Base-by-base conservation (phyloP, 2,888 invertebrate species). In the Vanessa cardui region DNA sequence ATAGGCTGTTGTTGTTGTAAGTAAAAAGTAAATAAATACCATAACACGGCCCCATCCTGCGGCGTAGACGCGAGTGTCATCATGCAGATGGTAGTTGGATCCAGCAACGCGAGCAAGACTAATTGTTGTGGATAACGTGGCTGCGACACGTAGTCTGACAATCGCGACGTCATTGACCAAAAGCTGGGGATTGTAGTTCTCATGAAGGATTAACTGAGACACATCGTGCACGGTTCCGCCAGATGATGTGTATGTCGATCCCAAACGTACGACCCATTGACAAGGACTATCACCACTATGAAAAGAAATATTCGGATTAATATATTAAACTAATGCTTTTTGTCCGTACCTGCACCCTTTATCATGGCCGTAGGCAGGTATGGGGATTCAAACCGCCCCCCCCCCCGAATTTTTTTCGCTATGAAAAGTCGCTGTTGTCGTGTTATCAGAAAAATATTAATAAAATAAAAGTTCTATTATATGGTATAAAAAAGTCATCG, bases 31-130 rank as follows among this genome's bases (percentile, higher is more conserved):
- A 45, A 31, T 62, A 75, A 73, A 79, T 76, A 87, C 87, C 66
- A 62, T 1, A 9, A 78, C 74, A 2, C 73, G 1, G 20, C 87
- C 87, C 84, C 84, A 87, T 68, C 87, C 87, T 16, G 80, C 70
- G 44, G 79, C 59, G 9, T 71, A 72, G 15, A 86, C 76, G 0
- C 1, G 0, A 5, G 77, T 52, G 26, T 66, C 68, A 64, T 82
- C 83, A 6, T 72, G 3, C 0, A 85, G 33, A 3, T 5, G 20
- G 71, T 81, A 84, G 71, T 58, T 69, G 2, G 71, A 1, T 2
- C 80, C 80, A 50, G 85, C 69, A 59, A 86, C 73, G n/a, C 77
- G 69, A 12, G 80, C 87, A 1, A 74, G 6, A 3, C 62, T 70
- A 12, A 86, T 62, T 1, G 1, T 26, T 39, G 20, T 6, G 5